Evolutionary conservation across 2,888 invertebrate genomes (phyloP).

Genomic region (Trichopria drosophilae): DNA sequence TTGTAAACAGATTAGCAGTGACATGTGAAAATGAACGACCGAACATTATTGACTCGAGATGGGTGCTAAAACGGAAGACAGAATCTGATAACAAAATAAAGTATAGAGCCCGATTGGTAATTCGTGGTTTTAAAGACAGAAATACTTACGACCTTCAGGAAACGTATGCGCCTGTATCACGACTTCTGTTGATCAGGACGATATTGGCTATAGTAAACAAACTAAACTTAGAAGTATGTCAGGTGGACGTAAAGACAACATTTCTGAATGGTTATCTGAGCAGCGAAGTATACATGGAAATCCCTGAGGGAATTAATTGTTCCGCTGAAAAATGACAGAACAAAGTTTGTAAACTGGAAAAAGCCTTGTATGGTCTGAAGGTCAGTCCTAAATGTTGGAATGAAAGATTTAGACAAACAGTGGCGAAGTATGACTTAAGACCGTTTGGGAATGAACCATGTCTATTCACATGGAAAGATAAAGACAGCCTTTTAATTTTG

Average conservation of each 20-base stretch:
- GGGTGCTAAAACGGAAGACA: conserved; percentile 26
- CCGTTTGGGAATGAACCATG: conserved; percentile 25
- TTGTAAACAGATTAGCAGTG: conserved; percentile 11
- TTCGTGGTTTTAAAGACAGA: too few relatives aligned
- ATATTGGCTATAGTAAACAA: too few relatives aligned
- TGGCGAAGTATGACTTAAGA: conserved; percentile 12
- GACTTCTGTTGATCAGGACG: too few relatives aligned
- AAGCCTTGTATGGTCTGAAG: too few relatives aligned
- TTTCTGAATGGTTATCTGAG: conserved; percentile 23
- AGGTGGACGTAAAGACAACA: conserved; percentile 22
- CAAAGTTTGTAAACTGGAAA: too few relatives aligned
- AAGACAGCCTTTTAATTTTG: conserved; percentile 24
- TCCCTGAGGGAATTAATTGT: too few relatives aligned
- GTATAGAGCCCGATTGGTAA: conserved; percentile 28
- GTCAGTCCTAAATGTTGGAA: too few relatives aligned
- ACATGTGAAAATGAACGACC: conserved; percentile 13
- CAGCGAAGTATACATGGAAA: too few relatives aligned
- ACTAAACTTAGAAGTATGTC: conserved; percentile 8
- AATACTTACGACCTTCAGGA: too few relatives aligned
- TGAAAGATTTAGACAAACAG: conserved; percentile 28
- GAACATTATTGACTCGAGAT: conserved; percentile 27
- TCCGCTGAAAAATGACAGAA: too few relatives aligned
- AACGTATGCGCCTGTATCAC: too few relatives aligned
- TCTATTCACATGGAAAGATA: conserved; percentile 28
- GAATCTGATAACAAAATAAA: conserved; percentile 5